A percentile compares a stretch with the other conserved stretches of the same genome.
phyloP scores from a whole-genome alignment of 2,888 invertebrate genomes.

The Archips crataeganus region DNA sequence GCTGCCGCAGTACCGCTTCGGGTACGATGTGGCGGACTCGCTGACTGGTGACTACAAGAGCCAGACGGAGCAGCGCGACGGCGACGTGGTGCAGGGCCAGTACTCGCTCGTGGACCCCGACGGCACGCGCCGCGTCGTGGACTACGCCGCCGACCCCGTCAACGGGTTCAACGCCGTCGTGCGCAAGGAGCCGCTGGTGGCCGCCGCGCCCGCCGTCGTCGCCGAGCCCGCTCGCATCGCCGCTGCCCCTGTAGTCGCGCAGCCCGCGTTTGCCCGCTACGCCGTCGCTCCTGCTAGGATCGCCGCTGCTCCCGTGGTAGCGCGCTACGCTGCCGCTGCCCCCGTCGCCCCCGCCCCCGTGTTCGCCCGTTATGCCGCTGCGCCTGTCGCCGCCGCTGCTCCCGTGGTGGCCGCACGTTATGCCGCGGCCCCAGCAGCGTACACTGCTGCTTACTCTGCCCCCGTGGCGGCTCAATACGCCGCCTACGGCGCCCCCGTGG shows the following conservation, averaged over 20 bases:
- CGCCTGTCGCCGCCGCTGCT: slow-evolving; percentile 46
- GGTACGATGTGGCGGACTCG: slow-evolving; percentile 76
- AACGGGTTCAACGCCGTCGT: slow-evolving; percentile 53
- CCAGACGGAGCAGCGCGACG: slow-evolving; percentile 81
- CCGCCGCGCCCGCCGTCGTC: slow-evolving; percentile 48
- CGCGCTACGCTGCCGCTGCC: slow-evolving; percentile 58
- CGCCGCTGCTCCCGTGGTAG: slow-evolving; percentile 45
- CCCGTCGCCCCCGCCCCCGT: slow-evolving; percentile 51
- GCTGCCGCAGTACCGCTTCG: slow-evolving; percentile 85
- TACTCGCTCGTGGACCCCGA: slow-evolving; percentile 78
- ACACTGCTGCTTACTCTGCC: slow-evolving; percentile 47
- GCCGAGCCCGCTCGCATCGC: slow-evolving; percentile 48
- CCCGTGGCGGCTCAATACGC: slow-evolving; percentile 38
- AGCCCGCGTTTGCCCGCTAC: slow-evolving; percentile 68
- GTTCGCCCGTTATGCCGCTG: slow-evolving; percentile 44
- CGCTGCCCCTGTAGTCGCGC: slow-evolving; percentile 72
- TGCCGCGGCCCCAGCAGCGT: slow-evolving; percentile 50
- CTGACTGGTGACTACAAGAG: slow-evolving; percentile 80
- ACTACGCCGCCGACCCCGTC: slow-evolving; percentile 74
- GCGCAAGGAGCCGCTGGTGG: slow-evolving; percentile 52
- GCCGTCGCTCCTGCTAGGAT: slow-evolving; percentile 54
- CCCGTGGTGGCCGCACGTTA: slow-evolving; percentile 48
- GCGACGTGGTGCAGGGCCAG: slow-evolving; percentile 81
- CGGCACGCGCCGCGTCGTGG: slow-evolving; percentile 73
- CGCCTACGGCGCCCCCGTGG: slow-evolving; percentile 49